These are phyloP conservation scores for Tinea trinotella DNA, from an alignment of 2,888 invertebrate species.

Conservation along the genomic window DNA sequence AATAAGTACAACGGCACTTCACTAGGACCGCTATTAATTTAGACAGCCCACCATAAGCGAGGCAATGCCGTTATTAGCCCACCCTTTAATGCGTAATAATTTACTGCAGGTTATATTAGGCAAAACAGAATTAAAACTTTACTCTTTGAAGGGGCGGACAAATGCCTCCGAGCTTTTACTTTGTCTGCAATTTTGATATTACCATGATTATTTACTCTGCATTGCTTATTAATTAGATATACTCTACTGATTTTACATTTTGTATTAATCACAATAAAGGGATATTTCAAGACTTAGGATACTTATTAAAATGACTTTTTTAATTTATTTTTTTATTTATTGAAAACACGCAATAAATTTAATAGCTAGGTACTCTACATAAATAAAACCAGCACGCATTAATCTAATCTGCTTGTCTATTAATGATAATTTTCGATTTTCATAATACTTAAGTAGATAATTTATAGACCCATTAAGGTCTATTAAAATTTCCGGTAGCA, in stretches of 20 bases:
- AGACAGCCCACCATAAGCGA: slow-evolving; percentile 59
- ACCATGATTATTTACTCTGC: not conserved
- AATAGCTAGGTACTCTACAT: not conserved
- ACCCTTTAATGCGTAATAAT: slow-evolving; percentile 68
- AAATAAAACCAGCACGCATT: no score
- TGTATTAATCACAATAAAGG: no score
- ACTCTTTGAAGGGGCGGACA: slow-evolving; percentile 33
- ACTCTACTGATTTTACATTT: not conserved
- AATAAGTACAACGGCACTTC: slow-evolving; percentile 27
- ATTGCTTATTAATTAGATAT: not conserved
- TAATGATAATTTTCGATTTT: not conserved
- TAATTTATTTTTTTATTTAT: no score
- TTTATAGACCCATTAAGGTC: not conserved
- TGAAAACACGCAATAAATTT: not conserved
- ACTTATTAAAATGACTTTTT: no score
- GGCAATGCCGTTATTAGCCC: slow-evolving; percentile 63
- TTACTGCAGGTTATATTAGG: slow-evolving; percentile 67
- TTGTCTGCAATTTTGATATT: slow-evolving; percentile 12
- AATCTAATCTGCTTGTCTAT: not conserved
- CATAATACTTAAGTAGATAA: not conserved
- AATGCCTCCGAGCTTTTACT: slow-evolving; percentile 7
- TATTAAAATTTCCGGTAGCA: not conserved
- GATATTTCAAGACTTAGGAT: no score
- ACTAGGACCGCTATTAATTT: slow-evolving; percentile 58
- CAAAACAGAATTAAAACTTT: slow-evolving; percentile 66